phyloP scores from a whole-genome alignment of 2,888 invertebrate genomes.

The Nycteola revayana region DNA sequence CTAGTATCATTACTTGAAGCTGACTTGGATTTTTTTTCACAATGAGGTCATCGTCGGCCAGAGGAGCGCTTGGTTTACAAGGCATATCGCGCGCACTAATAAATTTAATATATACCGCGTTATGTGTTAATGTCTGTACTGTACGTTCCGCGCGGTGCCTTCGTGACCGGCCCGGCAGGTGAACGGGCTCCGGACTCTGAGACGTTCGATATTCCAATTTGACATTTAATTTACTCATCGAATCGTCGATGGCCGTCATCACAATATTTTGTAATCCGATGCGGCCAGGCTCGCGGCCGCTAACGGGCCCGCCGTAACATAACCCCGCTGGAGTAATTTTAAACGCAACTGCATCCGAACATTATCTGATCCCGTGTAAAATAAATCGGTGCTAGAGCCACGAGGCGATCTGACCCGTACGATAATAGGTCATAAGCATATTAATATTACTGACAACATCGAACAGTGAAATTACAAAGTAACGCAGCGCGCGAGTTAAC shows the following conservation, averaged over 20 bases:
- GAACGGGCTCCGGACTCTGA: conserved; percentile 43
- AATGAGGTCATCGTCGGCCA: conserved; percentile 62
- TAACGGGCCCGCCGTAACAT: conserved; percentile 54
- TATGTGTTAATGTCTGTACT: conserved; percentile 44
- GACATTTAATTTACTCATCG: conserved; percentile 49
- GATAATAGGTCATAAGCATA: conserved; percentile 75
- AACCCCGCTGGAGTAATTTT: conserved; percentile 44
- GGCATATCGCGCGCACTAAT: conserved; percentile 55
- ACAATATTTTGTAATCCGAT: conserved; percentile 72
- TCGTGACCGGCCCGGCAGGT: conserved; percentile 55
- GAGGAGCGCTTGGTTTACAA: conserved; percentile 55
- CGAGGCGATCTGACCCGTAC: conserved; percentile 58
- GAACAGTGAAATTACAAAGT: conserved; percentile 70
- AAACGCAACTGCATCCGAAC: conserved; percentile 58
- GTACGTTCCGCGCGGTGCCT: conserved; percentile 52
- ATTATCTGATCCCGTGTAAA: conserved; percentile 65
- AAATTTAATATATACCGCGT: conserved; percentile 45
- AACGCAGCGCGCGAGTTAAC: conserved; percentile 66
- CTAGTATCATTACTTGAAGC: conserved; percentile 35
- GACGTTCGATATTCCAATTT: conserved; percentile 48
- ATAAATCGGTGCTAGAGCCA: conserved; percentile 58
- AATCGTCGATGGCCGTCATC: conserved; percentile 43
- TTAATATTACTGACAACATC: conserved; percentile 77
- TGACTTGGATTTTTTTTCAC: conserved; percentile 53
- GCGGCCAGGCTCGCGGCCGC: conserved; percentile 38